phyloP scores from a whole-genome alignment of 2,797 vertebrate genomes.

The Danio choprae region DNA sequence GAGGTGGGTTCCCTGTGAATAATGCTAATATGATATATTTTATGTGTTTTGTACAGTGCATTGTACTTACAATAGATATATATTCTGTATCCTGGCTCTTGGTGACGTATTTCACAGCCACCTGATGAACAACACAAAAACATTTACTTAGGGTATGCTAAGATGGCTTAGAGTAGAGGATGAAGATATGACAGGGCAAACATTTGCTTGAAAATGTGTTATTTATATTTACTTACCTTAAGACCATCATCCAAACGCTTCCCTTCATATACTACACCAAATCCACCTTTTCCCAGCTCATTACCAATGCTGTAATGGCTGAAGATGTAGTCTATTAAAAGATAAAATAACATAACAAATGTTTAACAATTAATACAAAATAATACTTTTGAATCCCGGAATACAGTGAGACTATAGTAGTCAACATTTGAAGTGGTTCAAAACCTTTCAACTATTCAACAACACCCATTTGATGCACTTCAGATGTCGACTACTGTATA shows the following conservation, averaged over 20 bases:
- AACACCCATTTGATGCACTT: background rate
- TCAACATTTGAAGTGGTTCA: too few species aligned
- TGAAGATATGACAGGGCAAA: background rate
- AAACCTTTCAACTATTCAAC: background rate
- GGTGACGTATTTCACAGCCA: slow-evolving; percentile 9
- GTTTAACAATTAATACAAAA: too few species aligned
- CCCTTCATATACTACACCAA: background rate
- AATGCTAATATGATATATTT: background rate
- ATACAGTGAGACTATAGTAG: background rate
- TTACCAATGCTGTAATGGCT: background rate
- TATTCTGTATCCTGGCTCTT: background rate
- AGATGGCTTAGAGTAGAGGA: background rate
- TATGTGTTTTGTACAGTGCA: background rate
- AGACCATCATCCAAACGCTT: background rate
- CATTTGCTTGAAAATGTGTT: background rate
- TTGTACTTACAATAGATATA: background rate
- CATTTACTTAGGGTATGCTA: too few species aligned
- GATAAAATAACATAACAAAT: slow-evolving; percentile 3
- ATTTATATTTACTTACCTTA: background rate
- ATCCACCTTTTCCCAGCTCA: slow-evolving; percentile 20
- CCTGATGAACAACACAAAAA: background rate
- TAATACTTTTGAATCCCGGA: too few species aligned
- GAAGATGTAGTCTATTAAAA: slow-evolving; percentile 16
- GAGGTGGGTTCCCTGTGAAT: too few species aligned
- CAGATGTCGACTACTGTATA: background rate